These are phyloP conservation scores for Neosilurus mollespiculum DNA, from an alignment of 2,797 vertebrate species.

Conservation along the genomic window DNA sequence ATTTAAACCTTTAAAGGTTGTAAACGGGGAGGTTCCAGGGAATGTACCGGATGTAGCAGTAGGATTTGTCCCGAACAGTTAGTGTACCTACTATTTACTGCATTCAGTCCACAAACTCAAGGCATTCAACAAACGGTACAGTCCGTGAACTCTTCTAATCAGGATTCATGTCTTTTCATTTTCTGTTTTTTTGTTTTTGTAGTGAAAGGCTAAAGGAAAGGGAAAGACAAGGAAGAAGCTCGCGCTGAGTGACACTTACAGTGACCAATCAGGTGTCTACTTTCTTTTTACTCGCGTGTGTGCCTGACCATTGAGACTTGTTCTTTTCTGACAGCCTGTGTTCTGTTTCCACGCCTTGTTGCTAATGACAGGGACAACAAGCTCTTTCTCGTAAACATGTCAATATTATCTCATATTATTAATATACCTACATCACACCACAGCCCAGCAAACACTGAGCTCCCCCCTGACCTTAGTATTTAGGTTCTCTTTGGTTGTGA, in stretches of 20 bases:
- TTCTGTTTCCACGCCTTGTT: not conserved
- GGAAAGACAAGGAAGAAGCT: conserved; percentile 23
- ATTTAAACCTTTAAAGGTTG: not conserved
- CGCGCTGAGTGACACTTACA: conserved; percentile 52
- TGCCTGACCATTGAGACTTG: conserved; percentile 59
- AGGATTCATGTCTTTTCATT: not conserved
- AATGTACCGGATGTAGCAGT: not conserved
- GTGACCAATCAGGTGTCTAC: conserved; percentile 57
- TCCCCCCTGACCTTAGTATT: not conserved
- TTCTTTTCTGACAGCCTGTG: not conserved
- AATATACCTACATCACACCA: not conserved
- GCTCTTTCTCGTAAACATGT: not conserved
- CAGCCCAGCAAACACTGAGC: not conserved
- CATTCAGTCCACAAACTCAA: not conserved
- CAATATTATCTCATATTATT: not conserved
- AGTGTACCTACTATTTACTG: not conserved
- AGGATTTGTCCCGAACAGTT: not conserved
- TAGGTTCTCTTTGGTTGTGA: too few relatives aligned
- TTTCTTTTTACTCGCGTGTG: conserved; percentile 16
- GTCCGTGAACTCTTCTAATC: not conserved
- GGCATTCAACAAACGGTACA: not conserved
- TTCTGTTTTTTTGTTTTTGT: conserved; percentile 23
- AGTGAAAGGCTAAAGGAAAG: conserved; percentile 18
- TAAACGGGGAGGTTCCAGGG: not conserved
- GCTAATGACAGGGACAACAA: not conserved